phyloP scores from a whole-genome alignment of 2,888 invertebrate genomes.

The Cecidostiba fungosa region DNA sequence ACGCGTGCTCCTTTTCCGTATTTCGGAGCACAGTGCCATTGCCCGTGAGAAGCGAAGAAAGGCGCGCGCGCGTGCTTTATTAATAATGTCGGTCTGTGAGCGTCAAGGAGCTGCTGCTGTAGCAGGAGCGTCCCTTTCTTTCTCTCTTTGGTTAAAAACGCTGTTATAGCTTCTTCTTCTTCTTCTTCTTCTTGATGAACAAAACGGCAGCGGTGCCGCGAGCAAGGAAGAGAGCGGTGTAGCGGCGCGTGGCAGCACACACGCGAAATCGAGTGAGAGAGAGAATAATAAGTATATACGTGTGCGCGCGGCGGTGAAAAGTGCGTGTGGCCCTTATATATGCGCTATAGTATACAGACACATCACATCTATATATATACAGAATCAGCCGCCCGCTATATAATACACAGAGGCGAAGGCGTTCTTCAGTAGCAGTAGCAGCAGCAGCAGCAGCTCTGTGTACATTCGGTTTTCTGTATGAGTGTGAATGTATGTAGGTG shows the following conservation, averaged over 20 bases:
- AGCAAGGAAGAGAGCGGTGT: constrained; percentile 26
- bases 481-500: neutral
- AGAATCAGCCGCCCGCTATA: neutral
- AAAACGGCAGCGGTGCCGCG: neutral
- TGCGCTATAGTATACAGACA: neutral
- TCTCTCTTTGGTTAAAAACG: constrained; percentile 29
- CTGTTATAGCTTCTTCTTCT: too few relatives aligned
- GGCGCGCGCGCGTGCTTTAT: constrained; percentile 5
- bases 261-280: constrained; percentile 32
- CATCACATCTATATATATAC: neutral
- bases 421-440: neutral
- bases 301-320: constrained; percentile 23
- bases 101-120: neutral
- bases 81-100: constrained; percentile 5
- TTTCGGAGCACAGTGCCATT: neutral
- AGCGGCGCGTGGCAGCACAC: constrained; percentile 54
- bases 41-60: neutral
- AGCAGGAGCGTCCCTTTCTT: constrained; percentile 7
- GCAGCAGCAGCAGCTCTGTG: neutral
- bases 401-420: neutral
- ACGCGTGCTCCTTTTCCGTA: constrained; percentile 8
- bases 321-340: constrained; percentile 52
- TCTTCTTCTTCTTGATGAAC: neutral
- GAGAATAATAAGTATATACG: neutral
- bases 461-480: neutral